A percentile compares a stretch with the other conserved stretches of the same genome.
Conservation (phyloP, 1,140 invertebrate species). For the Hypothenemus hampei region DNA sequence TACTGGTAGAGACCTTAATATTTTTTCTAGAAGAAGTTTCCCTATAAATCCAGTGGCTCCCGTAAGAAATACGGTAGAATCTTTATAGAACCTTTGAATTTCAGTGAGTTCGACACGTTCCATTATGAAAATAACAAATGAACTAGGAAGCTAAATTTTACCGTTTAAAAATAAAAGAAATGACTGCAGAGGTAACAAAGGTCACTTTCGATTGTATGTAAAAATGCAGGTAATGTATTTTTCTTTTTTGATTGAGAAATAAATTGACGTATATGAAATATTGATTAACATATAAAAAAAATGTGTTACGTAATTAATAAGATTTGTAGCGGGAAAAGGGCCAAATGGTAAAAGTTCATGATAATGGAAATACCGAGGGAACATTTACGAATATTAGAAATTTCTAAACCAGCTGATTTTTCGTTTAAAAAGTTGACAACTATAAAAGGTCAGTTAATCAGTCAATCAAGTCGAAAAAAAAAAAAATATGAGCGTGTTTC, state of each 20-base stretch:
- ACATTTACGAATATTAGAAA: conserved; percentile 9
- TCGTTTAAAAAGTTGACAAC: conserved; percentile 33
- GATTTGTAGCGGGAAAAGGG: too few relatives aligned
- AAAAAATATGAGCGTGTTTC: neutral
- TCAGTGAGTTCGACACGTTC: conserved; percentile 16
- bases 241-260: too few relatives aligned
- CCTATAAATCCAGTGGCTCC: conserved; percentile 65
- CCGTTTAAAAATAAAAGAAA: too few relatives aligned
- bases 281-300: too few relatives aligned
- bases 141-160: too few relatives aligned
- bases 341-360: too few relatives aligned
- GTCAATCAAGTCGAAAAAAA: neutral
- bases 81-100: conserved; percentile 34
- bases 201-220: too few relatives aligned
- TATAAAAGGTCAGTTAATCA: conserved; percentile 27
- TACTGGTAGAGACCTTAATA: conserved; percentile 44
- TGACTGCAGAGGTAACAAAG: too few relatives aligned
- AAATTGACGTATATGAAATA: too few relatives aligned
- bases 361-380: conserved; percentile 9
- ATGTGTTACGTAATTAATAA: too few relatives aligned
- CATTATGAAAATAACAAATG: too few relatives aligned
- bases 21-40: conserved; percentile 54
- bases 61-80: conserved; percentile 49
- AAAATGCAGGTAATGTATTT: too few relatives aligned
- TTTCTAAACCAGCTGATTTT: conserved; percentile 32